phyloP scores from a whole-genome alignment of 2,797 vertebrate species.

The Megaceryle alcyon region DNA sequence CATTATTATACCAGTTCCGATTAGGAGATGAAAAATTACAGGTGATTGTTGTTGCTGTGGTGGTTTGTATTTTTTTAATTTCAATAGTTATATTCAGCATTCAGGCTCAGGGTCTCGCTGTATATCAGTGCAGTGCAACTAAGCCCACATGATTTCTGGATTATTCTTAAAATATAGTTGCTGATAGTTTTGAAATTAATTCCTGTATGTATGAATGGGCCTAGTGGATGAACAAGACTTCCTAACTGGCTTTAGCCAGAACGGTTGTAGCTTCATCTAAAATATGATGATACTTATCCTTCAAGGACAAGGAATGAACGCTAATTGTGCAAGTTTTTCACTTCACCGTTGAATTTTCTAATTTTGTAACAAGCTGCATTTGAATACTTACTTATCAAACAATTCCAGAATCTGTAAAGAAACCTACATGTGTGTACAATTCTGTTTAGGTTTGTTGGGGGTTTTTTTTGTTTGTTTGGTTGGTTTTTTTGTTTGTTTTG shows the following conservation, averaged over 20 bases:
- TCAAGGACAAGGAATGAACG: neutral
- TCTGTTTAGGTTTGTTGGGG: neutral
- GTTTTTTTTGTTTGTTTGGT: no score
- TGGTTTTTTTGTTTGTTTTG: no score
- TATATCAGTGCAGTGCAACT: neutral
- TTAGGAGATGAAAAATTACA: conserved; percentile 96
- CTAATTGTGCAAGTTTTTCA: neutral
- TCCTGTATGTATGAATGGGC: neutral
- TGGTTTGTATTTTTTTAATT: neutral
- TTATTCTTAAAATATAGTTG: neutral
- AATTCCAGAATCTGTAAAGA: neutral
- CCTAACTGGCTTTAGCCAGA: neutral
- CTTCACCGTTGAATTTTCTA: neutral
- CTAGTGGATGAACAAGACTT: neutral
- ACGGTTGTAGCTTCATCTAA: neutral
- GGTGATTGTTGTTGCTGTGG: conserved; percentile 73
- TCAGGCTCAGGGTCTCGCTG: neutral
- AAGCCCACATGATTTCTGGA: neutral
- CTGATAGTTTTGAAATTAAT: neutral
- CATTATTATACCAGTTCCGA: conserved; percentile 92
- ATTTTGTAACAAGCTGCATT: neutral
- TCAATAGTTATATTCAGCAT: neutral
- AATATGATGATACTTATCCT: neutral
- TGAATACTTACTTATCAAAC: neutral
- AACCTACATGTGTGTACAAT: neutral